Base-by-base conservation (phyloP, 2,888 invertebrate genomes). In the Sympetrum striolatum region DNA sequence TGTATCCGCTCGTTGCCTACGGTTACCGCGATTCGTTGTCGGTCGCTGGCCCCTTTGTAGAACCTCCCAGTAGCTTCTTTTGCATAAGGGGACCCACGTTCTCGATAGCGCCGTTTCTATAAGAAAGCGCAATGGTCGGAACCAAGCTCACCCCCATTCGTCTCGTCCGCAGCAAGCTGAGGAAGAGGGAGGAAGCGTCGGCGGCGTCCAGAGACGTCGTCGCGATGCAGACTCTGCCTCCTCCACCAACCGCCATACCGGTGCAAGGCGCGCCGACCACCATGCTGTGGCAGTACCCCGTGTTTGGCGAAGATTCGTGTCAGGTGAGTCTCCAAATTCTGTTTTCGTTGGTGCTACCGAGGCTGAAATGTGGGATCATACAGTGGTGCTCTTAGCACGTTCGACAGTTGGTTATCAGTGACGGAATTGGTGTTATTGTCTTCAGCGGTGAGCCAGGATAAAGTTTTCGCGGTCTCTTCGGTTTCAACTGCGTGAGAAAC, bases 161-260 rank as follows among this genome's bases (percentile, higher is more conserved):
- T 95, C 96, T 97, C 96, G 97, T 97, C 95, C 97, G 97, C 96
- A 97, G 97, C 95, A 97, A 97, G 95, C 96, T 97, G 95, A 96
- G 97, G 93, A 97, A 97, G 95, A 96, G 97, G 93, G 97, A 97
- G 94, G 97, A 97, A 94, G 96, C 96, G 94, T 95, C 96, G 92
- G 81, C 80, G 37, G 91, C 86, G 3, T 18, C 37, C 37, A 86
- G 86, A 12, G 86, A 86, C 86, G 86, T 86, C 35, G 86, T 86
- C 58, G 86, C 86, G 2, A 86, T 86, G 86, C 86, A 86, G 86
- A 86, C 86, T 8, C 86, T 86, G 12, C 64, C 90, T 35, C 53
- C 90, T 39, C 80, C 90, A 12, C 39, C 90, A 25, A 31, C 58
- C 6, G 81, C 44, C 39, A 48, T 25, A 14, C 39, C 86, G 48